These are phyloP conservation scores for Lasioglossum pauxillum DNA, from an alignment of 2,888 invertebrate genomes.

Conservation along the genomic window DNA sequence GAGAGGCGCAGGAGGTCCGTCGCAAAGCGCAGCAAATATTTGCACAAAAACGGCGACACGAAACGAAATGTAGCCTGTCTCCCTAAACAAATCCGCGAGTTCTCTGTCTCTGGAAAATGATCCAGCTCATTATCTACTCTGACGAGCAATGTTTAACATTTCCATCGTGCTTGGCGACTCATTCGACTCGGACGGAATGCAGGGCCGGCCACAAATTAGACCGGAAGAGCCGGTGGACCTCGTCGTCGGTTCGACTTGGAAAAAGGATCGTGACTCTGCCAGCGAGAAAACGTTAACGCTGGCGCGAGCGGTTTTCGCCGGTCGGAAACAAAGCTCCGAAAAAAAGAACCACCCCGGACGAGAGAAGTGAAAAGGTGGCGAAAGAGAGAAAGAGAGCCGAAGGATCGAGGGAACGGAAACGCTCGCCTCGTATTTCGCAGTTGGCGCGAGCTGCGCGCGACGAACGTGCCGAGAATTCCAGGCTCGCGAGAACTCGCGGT, in stretches of 20 bases:
- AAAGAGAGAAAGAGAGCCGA: not conserved
- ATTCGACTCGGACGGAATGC: not conserved
- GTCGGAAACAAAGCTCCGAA: conserved; percentile 13
- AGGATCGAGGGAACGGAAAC: conserved; percentile 24
- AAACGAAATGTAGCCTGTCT: not conserved
- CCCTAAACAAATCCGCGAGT: not conserved
- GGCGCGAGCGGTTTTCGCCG: conserved; percentile 25
- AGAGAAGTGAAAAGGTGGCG: not conserved
- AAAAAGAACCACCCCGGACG: not conserved
- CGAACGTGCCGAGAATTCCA: conserved; percentile 66
- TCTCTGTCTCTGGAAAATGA: not conserved
- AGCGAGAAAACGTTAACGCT: conserved; percentile 10
- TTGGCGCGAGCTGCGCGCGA: conserved; percentile 50
- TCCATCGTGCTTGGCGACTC: not conserved
- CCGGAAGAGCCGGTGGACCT: not conserved
- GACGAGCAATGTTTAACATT: not conserved
- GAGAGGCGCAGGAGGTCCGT: not conserved
- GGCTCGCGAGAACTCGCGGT: conserved; percentile 37
- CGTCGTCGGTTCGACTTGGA: conserved; percentile 45
- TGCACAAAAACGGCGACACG: not conserved
- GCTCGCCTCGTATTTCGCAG: conserved; percentile 54
- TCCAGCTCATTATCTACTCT: not conserved
- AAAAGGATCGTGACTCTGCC: conserved; percentile 11
- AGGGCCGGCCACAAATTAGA: not conserved
- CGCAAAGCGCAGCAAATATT: not conserved